A percentile compares a stretch with the other conserved stretches of the same genome.
Evolutionary conservation across 2,888 invertebrate species (phyloP).

Genomic region (Lepidocyrtoides sp.): DNA sequence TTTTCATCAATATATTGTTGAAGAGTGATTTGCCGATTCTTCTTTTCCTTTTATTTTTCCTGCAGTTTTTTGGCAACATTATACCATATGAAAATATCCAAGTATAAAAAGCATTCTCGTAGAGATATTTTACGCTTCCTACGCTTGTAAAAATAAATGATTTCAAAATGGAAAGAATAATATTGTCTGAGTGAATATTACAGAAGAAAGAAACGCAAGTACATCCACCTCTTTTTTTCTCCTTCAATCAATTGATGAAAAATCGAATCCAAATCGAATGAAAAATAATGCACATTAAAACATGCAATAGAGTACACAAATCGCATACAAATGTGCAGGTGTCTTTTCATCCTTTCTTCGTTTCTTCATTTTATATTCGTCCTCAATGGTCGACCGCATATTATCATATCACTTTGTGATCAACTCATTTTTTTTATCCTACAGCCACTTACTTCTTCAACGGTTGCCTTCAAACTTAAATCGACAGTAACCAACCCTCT

Average conservation of each 20-base stretch:
- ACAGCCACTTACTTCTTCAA: constrained; percentile 25
- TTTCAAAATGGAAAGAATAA: constrained; percentile 20
- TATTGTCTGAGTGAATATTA: neutral
- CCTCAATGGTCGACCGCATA: constrained; percentile 44
- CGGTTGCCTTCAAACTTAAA: neutral
- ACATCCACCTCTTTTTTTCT: constrained; percentile 29
- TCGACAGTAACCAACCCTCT: constrained; percentile 45
- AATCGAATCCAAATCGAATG: constrained; percentile 55
- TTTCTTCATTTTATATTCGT: constrained; percentile 29
- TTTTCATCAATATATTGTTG: constrained; percentile 12
- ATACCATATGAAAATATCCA: neutral
- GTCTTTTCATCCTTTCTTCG: constrained; percentile 47
- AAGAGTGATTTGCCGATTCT: constrained; percentile 60
- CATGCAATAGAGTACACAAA: constrained; percentile 41
- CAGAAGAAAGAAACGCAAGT: constrained; percentile 3
- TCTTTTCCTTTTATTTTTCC: constrained; percentile 33
- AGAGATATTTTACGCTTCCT: constrained; percentile 42
- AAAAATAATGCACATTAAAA: constrained; percentile 66
- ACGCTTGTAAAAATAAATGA: constrained; percentile 66
- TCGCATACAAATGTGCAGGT: constrained; percentile 78
- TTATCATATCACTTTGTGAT: constrained; percentile 70
- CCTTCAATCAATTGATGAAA: constrained; percentile 38
- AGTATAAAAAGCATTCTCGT: neutral
- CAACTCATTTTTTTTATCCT: constrained; percentile 63
- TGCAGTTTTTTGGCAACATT: constrained; percentile 21